Percentiles rank a stretch among this genome's conserved stretches.
Conservation (phyloP, 2,888 invertebrate species). For the Abrostola triplasia region DNA sequence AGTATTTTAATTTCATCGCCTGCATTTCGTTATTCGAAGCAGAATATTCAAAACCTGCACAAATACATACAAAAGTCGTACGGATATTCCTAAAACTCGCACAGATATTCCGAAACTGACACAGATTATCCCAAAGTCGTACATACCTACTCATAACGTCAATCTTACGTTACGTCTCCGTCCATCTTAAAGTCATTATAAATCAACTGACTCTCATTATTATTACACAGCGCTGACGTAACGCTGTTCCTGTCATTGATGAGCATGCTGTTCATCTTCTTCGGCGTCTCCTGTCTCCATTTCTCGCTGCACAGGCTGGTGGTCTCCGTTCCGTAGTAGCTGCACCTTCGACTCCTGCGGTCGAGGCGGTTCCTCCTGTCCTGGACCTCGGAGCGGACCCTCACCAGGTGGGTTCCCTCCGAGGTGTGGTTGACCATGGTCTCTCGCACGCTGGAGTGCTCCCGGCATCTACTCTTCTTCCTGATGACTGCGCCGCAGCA, state of each 20-base stretch:
- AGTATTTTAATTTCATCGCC: neutral
- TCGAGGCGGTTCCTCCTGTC: conserved; percentile 62
- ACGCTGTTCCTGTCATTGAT: conserved; percentile 58
- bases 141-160: neutral
- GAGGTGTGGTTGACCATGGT: conserved; percentile 86
- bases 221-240: conserved; percentile 62
- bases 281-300: conserved; percentile 68
- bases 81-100: neutral
- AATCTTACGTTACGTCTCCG: conserved; percentile 50
- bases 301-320: conserved; percentile 69
- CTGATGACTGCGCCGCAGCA: conserved; percentile 88
- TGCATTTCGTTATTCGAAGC: too few relatives aligned
- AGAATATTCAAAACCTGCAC: too few relatives aligned
- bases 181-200: conserved; percentile 57
- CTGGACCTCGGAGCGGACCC: conserved; percentile 74
- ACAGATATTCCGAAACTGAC: neutral
- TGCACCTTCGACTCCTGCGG: conserved; percentile 60
- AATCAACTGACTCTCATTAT: conserved; percentile 66
- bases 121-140: neutral
- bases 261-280: conserved; percentile 59
- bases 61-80: too few relatives aligned
- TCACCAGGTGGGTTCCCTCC: conserved; percentile 80
- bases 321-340: conserved; percentile 71
- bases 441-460: conserved; percentile 89
- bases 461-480: conserved; percentile 84